These are phyloP conservation scores for Takifugu flavidus DNA, from an alignment of 2,113 vertebrate genomes.

Conservation along the genomic window DNA sequence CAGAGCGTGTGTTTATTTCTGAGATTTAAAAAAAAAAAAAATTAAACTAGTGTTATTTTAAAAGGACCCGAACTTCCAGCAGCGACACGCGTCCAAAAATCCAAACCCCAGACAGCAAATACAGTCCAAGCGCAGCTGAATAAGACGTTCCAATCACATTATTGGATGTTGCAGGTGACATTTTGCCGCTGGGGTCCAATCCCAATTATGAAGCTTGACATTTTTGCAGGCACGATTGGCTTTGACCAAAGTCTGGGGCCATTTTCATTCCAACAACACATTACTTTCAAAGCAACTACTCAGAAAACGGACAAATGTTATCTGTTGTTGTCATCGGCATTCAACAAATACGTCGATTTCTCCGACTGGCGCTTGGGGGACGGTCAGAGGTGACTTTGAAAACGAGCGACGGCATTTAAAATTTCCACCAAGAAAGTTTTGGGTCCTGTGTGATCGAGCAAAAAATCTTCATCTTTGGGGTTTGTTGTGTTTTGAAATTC, in stretches of 20 bases:
- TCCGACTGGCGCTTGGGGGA: no score
- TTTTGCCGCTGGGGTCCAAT: background rate
- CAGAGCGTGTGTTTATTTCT: constrained; percentile 11
- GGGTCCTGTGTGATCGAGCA: background rate
- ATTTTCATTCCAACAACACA: no score
- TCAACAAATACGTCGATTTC: no score
- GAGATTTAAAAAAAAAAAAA: background rate
- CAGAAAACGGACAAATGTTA: no score
- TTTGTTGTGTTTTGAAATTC: constrained; percentile 13
- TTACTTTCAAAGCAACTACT: no score
- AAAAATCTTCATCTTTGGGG: background rate
- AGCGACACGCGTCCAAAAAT: background rate
- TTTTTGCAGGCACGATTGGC: background rate
- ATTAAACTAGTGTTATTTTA: background rate
- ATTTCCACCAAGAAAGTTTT: background rate
- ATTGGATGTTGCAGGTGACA: constrained; percentile 1
- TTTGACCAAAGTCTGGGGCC: background rate
- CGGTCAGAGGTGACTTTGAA: no score
- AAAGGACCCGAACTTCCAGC: background rate
- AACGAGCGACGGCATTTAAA: background rate
- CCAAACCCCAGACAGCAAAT: background rate
- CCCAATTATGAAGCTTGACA: background rate
- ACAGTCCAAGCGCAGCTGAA: background rate
- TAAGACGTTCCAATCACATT: background rate
- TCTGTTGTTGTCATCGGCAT: no score